A percentile compares a stretch with the other conserved stretches of the same genome.
Conservation (phyloP, 2,888 invertebrate genomes). For the Zonitis immaculata region DNA sequence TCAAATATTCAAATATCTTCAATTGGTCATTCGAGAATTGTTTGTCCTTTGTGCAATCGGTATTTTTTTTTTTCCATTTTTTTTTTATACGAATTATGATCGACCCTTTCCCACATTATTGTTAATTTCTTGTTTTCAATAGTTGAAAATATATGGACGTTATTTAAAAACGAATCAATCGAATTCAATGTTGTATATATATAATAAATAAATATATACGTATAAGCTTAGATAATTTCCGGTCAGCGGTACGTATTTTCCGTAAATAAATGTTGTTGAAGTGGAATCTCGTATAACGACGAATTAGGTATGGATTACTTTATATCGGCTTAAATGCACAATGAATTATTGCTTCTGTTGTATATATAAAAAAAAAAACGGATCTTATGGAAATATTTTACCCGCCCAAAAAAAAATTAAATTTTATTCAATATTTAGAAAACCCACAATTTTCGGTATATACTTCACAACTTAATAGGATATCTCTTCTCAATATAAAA, state of each 20-base stretch:
- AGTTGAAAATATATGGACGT: slow-evolving; percentile 1
- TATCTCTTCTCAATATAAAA: no score
- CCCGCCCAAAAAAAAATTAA: no score
- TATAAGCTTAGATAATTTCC: slow-evolving; percentile 14
- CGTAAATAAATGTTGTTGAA: slow-evolving; percentile 6
- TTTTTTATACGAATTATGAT: no score
- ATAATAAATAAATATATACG: slow-evolving; percentile 15
- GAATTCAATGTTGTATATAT: neutral
- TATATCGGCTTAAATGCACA: slow-evolving; percentile 30
- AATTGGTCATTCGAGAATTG: neutral
- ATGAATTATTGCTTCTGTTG: slow-evolving; percentile 26
- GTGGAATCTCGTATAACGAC: slow-evolving; percentile 4
- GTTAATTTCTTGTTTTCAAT: neutral
- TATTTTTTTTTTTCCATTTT: no score
- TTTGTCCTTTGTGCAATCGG: neutral
- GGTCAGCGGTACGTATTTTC: slow-evolving; percentile 4
- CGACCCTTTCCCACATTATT: neutral
- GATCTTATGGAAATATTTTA: no score
- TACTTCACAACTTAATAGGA: no score
- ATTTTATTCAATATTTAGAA: no score
- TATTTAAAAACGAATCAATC: neutral
- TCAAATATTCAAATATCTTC: neutral
- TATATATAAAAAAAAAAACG: no score
- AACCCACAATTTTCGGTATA: no score
- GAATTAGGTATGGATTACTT: slow-evolving; percentile 32